phyloP scores from a whole-genome alignment of 2,113 vertebrate species.

The Xiphophorus maculatus region DNA sequence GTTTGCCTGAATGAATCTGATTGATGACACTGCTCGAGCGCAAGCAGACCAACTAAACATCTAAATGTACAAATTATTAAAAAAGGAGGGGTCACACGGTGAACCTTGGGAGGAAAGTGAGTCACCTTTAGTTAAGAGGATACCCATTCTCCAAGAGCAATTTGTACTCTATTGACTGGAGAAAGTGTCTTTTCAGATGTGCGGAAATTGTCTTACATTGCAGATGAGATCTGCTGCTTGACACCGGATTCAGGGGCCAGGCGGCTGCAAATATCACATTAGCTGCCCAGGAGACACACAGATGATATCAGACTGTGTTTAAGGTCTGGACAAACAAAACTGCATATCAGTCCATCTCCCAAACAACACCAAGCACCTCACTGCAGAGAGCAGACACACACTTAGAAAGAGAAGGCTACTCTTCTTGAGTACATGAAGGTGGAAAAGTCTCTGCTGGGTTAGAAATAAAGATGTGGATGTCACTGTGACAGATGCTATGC shows the following conservation, averaged over 20 bases:
- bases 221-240: slow-evolving; percentile 94
- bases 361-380: slow-evolving; percentile 27
- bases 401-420: background rate
- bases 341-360: slow-evolving; percentile 84
- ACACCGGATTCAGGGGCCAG: slow-evolving; percentile 80
- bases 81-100: slow-evolving; percentile 84
- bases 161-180: slow-evolving; percentile 97
- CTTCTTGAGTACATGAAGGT: background rate
- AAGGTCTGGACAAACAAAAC: slow-evolving; percentile 76
- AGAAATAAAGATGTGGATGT: background rate
- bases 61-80: slow-evolving; percentile 99
- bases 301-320: slow-evolving; percentile 88
- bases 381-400: background rate
- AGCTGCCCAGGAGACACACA: slow-evolving; percentile 78
- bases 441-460: slow-evolving; percentile 2
- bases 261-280: slow-evolving; percentile 87
- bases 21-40: slow-evolving; percentile 88
- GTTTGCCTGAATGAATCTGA: slow-evolving; percentile 86
- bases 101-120: slow-evolving; percentile 81
- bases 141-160: slow-evolving; percentile 89
- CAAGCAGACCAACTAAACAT: slow-evolving; percentile 89
- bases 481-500: background rate
- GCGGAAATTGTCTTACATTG: slow-evolving; percentile 97
- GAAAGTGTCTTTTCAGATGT: slow-evolving; percentile 89
- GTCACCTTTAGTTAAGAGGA: slow-evolving; percentile 91